Percentiles rank a stretch among this genome's conserved stretches.
These are phyloP conservation scores for Proterorhinus semilunaris DNA, from an alignment of 2,113 vertebrate species.

Conservation along the genomic window DNA sequence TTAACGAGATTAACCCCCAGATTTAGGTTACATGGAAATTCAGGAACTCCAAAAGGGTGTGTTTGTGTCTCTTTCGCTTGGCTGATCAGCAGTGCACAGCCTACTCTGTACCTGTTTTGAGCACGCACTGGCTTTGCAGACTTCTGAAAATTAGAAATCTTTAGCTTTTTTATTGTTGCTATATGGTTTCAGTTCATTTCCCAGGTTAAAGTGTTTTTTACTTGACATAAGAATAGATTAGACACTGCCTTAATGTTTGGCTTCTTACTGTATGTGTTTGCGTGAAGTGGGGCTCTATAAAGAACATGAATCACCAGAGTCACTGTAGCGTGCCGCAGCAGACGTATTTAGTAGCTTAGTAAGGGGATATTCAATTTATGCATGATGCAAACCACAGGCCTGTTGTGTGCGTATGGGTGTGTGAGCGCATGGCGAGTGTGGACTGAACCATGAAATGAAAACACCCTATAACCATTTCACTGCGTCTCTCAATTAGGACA, in stretches of 20 bases:
- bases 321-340: conserved; percentile 50
- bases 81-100: conserved; percentile 35
- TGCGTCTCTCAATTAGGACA: conserved; percentile 71
- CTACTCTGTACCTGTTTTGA: conserved; percentile 15
- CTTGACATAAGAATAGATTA: not conserved
- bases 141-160: not conserved
- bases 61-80: conserved; percentile 58
- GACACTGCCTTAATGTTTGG: conserved; percentile 33
- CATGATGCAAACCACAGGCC: conserved; percentile 67
- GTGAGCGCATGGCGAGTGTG: conserved; percentile 51
- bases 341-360: conserved; percentile 63
- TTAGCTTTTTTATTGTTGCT: not conserved
- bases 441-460: conserved; percentile 71
- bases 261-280: conserved; percentile 31
- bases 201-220: not conserved
- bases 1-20: conserved; percentile 67
- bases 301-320: conserved; percentile 22
- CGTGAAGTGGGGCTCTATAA: conserved; percentile 27
- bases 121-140: conserved; percentile 15
- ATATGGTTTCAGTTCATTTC: not conserved
- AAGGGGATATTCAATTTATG: conserved; percentile 71
- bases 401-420: conserved; percentile 27
- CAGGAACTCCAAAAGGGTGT: conserved; percentile 52
- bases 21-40: conserved; percentile 60
- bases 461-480: conserved; percentile 68